Conservation (phyloP, 2,113 vertebrate genomes). For the Odobenus rosmarus region DNA sequence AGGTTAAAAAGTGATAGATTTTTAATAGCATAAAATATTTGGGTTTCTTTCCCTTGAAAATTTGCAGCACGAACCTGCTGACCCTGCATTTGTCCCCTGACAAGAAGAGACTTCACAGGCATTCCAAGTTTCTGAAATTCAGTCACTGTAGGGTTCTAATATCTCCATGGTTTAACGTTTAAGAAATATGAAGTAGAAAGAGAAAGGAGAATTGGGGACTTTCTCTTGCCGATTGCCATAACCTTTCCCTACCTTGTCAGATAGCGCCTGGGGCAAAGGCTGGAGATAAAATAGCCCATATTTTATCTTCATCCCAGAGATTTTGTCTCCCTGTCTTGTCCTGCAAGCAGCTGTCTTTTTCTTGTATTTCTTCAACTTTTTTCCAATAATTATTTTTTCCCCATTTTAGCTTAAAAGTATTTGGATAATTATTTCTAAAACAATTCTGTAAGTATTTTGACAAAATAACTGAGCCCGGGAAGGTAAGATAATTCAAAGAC, state of each 20-base stretch:
- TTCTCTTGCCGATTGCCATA: background rate
- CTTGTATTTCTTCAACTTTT: background rate
- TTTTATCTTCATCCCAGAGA: constrained; percentile 15
- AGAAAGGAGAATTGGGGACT: constrained; percentile 1
- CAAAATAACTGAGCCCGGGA: background rate
- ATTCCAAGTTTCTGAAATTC: constrained; percentile 33
- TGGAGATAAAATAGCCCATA: background rate
- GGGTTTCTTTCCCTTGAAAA: constrained; percentile 47
- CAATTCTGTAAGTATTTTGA: background rate
- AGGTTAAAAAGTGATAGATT: constrained; percentile 34
- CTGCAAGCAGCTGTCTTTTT: background rate
- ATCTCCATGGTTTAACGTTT: background rate
- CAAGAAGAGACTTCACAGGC: background rate
- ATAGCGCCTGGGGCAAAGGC: background rate
- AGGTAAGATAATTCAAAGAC: background rate
- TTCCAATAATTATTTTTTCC: background rate
- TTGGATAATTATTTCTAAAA: background rate
- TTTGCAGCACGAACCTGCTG: constrained; percentile 23
- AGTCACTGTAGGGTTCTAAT: background rate
- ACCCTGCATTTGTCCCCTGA: constrained; percentile 23
- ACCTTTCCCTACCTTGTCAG: constrained; percentile 11
- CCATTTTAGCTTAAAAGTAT: background rate
- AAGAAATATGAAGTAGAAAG: constrained; percentile 43
- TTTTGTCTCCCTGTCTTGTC: background rate
- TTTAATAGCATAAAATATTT: constrained; percentile 35